phyloP scores from a whole-genome alignment of 2,113 vertebrate species.

The Balaeniceps rex region DNA sequence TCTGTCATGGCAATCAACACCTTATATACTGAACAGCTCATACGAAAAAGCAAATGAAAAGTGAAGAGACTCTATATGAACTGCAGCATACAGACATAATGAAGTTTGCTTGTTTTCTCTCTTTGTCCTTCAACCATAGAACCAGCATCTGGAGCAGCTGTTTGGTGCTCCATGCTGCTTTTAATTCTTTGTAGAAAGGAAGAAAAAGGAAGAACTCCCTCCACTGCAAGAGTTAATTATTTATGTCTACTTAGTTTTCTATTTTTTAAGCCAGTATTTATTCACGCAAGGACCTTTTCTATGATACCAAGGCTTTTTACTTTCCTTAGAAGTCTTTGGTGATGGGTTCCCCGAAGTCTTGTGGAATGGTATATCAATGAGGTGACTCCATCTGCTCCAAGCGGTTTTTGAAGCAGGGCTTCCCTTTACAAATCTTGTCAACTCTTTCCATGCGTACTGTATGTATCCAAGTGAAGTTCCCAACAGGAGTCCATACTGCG shows the following conservation, averaged over 20 bases:
- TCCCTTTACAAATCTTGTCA: not conserved
- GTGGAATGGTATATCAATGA: rapidly evolving
- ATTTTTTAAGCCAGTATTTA: not conserved
- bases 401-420: not conserved
- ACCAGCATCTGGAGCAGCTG: not conserved
- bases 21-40: not conserved
- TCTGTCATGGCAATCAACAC: not conserved
- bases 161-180: not conserved
- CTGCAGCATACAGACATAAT: not conserved
- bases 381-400: not conserved
- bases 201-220: not conserved
- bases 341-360: not conserved
- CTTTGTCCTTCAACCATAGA: not conserved
- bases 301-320: not conserved
- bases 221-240: not conserved
- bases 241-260: not conserved
- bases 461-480: not conserved
- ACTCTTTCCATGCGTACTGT: not conserved
- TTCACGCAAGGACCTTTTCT: not conserved
- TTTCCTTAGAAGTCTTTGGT: not conserved
- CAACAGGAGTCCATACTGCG: not conserved
- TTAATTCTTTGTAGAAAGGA: not conserved
- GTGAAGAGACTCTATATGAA: not conserved
- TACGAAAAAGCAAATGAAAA: not conserved
- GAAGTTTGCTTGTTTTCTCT: not conserved